phyloP scores from a whole-genome alignment of 2,888 invertebrate genomes.

The Didymodactylos carnosus region DNA sequence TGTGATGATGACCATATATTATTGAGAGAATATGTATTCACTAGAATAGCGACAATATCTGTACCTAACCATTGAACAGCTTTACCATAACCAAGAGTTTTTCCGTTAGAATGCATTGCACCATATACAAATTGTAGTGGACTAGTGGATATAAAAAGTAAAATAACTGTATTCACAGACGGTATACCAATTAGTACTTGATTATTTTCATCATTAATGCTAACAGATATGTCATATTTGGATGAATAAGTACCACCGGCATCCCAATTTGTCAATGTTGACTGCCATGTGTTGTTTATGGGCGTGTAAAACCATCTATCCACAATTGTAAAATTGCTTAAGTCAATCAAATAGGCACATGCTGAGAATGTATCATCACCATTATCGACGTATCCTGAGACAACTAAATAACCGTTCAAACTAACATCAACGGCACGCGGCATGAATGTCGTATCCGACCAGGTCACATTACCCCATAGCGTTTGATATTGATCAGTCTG shows the following conservation, averaged over 20 bases:
- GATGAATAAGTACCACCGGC: not conserved
- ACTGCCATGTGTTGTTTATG: not conserved
- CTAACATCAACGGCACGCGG: not conserved
- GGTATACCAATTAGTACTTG: not conserved
- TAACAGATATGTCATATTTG: not conserved
- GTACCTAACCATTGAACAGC: not conserved
- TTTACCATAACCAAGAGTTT: not conserved
- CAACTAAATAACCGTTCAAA: not conserved
- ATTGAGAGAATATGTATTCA: not conserved
- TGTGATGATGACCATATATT: not conserved
- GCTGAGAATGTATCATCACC: not conserved
- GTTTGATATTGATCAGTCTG: not conserved
- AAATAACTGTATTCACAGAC: not conserved
- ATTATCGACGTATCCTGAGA: not conserved
- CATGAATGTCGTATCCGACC: not conserved
- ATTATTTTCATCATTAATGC: not conserved
- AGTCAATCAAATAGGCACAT: not conserved
- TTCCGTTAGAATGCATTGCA: not conserved
- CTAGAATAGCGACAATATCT: not conserved
- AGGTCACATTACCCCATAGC: not conserved
- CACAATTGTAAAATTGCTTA: not conserved
- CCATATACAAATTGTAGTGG: not conserved
- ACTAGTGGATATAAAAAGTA: not conserved
- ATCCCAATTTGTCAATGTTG: not conserved
- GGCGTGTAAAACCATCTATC: not conserved